Evolutionary conservation across 1,140 invertebrate genomes (phyloP), one percentile per base, ranked within the genome.

Genomic region (Thaumatotibia leucotreta): DNA sequence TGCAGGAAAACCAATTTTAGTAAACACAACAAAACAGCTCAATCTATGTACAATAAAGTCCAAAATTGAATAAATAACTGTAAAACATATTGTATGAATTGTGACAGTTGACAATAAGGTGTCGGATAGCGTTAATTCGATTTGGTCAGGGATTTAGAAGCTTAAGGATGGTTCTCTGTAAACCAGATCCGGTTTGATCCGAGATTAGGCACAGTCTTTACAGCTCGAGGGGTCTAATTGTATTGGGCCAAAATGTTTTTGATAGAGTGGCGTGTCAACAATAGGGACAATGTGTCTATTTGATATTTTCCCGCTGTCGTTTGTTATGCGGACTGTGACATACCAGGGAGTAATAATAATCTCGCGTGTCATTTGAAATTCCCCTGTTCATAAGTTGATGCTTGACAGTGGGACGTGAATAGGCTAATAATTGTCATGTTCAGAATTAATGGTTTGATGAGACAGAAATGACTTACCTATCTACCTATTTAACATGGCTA

Each of bases 241-340:
- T 14, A 45, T 8, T 20, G 5, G 39, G 14, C 4, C n/a, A 45
- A 29, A 29, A 29, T 2, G 27, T 45, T n/a, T n/a, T 78, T 71
- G 33, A 65, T 61, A 58, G 64, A 61, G 22, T 80, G 61, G n/a
- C 73, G 71, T 77, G 73, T 72, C 20, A 45, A 45, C 6, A 39
- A 45, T 45, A 17, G 17, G 39, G 17, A 45, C 39, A 45, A 45
- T 45, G 39, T 45, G 39, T 45, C 17, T 45, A 45, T 45, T n/a
- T 45, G 39, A 45, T 45, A 45, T 45, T 45, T 45, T 45, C 39
- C 39, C 14, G 27, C 27, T 29, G 27, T 14, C 20, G n/a, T 45
- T 20, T 20, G 39, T 45, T 14, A 20, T 20, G 39, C 1, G 32
- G 14, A 45, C n/a, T 2, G 39, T n/a, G n/a, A n/a, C n/a, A n/a